phyloP scores from a whole-genome alignment of 2,797 vertebrate species.

The Mallotus villosus region DNA sequence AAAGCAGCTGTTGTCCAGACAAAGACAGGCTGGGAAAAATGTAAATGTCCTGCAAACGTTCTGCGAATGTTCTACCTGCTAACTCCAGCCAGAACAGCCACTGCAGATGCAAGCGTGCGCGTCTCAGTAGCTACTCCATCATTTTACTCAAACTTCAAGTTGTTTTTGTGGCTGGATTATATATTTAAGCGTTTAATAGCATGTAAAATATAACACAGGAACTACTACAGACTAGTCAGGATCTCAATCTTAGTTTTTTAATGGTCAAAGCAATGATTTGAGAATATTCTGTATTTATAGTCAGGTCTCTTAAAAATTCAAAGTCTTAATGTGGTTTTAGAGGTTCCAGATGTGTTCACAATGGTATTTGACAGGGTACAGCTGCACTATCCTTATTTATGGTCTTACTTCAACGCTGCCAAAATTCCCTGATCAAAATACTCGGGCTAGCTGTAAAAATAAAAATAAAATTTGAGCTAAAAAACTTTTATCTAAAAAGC shows the following conservation, averaged over 20 bases:
- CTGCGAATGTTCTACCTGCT: slow-evolving; percentile 45
- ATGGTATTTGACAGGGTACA: slow-evolving; percentile 61
- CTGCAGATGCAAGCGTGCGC: slow-evolving; percentile 32
- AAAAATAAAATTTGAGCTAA: slow-evolving; percentile 16
- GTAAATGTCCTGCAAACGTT: not conserved
- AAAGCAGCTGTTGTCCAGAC: slow-evolving; percentile 38
- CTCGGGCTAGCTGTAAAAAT: slow-evolving; percentile 59
- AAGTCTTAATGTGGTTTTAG: slow-evolving; percentile 60
- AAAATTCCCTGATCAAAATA: slow-evolving; percentile 64
- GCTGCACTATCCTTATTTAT: slow-evolving; percentile 68
- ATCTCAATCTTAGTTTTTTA: slow-evolving; percentile 29
- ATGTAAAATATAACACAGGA: slow-evolving; percentile 23
- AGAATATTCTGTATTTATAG: slow-evolving; percentile 52
- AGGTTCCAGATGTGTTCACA: slow-evolving; percentile 70
- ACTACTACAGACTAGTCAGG: slow-evolving; percentile 26
- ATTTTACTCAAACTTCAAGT: slow-evolving; percentile 3
- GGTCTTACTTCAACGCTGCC: slow-evolving; percentile 51
- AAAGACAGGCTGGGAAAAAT: slow-evolving; percentile 20
- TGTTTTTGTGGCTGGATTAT: slow-evolving; percentile 9
- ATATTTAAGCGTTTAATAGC: not conserved
- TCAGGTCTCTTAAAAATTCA: slow-evolving; percentile 56
- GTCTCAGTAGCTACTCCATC: slow-evolving; percentile 6
- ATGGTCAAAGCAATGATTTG: slow-evolving; percentile 10
- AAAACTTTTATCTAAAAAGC: slow-evolving; percentile 15
- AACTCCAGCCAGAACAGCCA: slow-evolving; percentile 44